A percentile compares a stretch with the other conserved stretches of the same genome.
Conservation (phyloP, 2,113 vertebrate genomes). For the Podarcis muralis region DNA sequence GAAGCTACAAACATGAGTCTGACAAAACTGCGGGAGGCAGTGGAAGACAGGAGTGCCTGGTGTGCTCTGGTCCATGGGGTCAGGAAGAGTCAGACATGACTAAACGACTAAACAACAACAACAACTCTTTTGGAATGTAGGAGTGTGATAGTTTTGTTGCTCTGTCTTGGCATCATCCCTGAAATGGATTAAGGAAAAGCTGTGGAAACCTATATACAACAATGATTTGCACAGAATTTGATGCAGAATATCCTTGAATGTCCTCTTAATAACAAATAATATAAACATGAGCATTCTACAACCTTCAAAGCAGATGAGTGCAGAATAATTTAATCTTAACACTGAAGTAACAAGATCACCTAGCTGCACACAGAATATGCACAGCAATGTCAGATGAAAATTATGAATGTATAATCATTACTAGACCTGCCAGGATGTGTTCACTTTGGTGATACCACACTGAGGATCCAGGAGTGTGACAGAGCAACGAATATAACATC, state of each 20-base stretch:
- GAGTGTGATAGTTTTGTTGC: not conserved
- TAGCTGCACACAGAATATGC: not conserved
- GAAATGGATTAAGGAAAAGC: slow-evolving; percentile 15
- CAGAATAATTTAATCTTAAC: slow-evolving; percentile 6
- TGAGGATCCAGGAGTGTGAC: slow-evolving; percentile 38
- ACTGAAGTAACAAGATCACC: slow-evolving; percentile 22
- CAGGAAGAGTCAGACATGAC: too few species aligned
- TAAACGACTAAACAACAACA: too few species aligned
- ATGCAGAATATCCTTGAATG: slow-evolving; percentile 19
- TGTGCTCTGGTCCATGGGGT: too few species aligned
- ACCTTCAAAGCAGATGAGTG: slow-evolving; percentile 3
- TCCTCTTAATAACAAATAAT: slow-evolving; percentile 22
- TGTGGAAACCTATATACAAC: slow-evolving; percentile 6
- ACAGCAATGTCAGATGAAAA: slow-evolving; percentile 20
- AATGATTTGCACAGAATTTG: not conserved
- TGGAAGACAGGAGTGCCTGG: too few species aligned
- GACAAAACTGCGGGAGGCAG: too few species aligned
- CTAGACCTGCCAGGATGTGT: slow-evolving; percentile 28
- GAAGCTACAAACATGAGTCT: too few species aligned
- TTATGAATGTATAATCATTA: slow-evolving; percentile 26
- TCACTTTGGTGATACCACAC: slow-evolving; percentile 24
- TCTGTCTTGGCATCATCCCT: not conserved
- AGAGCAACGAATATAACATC: slow-evolving; percentile 40
- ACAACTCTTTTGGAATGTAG: not conserved
- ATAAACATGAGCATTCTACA: slow-evolving; percentile 31